phyloP scores from a whole-genome alignment of 2,113 vertebrate species.

The Numida meleagris region DNA sequence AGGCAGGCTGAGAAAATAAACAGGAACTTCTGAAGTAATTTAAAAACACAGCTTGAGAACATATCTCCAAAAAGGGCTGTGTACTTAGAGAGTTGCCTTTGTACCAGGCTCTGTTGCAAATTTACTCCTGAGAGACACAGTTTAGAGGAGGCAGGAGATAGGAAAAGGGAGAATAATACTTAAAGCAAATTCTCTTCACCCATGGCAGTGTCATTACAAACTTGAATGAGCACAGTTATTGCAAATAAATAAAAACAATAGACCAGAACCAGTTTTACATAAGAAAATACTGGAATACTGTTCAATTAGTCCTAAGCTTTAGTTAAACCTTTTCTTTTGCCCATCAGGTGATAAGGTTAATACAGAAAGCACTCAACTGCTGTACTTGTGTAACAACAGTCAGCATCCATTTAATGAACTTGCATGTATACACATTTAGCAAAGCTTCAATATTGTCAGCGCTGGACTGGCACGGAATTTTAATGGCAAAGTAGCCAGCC shows the following conservation, averaged over 20 bases:
- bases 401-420: conserved; percentile 59
- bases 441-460: conserved; percentile 40
- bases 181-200: conserved; percentile 83
- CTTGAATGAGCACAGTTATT: conserved; percentile 84
- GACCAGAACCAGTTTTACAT: conserved; percentile 84
- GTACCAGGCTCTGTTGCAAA: conserved; percentile 65
- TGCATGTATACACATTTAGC: conserved; percentile 55
- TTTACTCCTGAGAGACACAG: conserved; percentile 75
- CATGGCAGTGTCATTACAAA: conserved; percentile 85
- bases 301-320: conserved; percentile 78
- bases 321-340: conserved; percentile 76
- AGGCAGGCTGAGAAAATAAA: conserved; percentile 68
- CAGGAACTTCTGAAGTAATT: conserved; percentile 71
- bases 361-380: conserved; percentile 74
- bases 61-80: conserved; percentile 33
- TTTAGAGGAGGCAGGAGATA: conserved; percentile 75
- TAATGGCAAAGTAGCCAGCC: conserved; percentile 42
- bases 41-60: conserved; percentile 15
- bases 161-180: conserved; percentile 76
- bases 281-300: conserved; percentile 80
- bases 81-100: conserved; percentile 70
- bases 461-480: conserved; percentile 46
- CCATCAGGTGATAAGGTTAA: conserved; percentile 77
- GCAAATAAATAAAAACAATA: conserved; percentile 87
- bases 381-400: conserved; percentile 56